Evolutionary conservation across 2,888 invertebrate genomes (phyloP).

Genomic region (Scelioninae gen. 2): DNA sequence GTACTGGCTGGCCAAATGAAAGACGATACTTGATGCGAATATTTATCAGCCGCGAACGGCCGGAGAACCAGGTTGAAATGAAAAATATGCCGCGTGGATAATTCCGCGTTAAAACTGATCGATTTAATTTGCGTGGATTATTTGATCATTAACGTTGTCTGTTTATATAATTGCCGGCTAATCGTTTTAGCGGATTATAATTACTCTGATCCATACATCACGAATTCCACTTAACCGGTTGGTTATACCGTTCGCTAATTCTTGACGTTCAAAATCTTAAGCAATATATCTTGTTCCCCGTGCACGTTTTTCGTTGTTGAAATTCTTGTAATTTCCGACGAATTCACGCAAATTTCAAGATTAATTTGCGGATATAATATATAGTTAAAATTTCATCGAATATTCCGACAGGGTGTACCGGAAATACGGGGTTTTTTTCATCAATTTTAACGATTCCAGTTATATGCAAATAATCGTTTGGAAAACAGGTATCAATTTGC

Average conservation of each 20-base stretch:
- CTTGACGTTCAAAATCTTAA: slow-evolving; percentile 21
- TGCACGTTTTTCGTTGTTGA: slow-evolving; percentile 21
- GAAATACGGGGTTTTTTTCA: no score
- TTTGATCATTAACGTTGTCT: slow-evolving; percentile 34
- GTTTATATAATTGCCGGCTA: slow-evolving; percentile 33
- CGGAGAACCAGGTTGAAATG: slow-evolving; percentile 2
- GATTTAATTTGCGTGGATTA: slow-evolving; percentile 25
- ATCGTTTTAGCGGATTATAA: slow-evolving; percentile 28
- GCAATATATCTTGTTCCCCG: slow-evolving; percentile 6
- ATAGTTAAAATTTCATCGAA: no score
- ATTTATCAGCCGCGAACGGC: slow-evolving; percentile 16
- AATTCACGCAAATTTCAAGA: neutral
- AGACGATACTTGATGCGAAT: neutral
- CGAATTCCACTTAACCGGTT: slow-evolving; percentile 31
- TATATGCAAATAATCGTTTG: no score
- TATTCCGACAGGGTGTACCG: no score
- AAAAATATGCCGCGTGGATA: slow-evolving; percentile 17
- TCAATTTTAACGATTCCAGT: no score
- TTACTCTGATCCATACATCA: slow-evolving; percentile 35
- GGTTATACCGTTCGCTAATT: slow-evolving; percentile 19
- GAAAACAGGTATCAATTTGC: no score
- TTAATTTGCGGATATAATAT: no score
- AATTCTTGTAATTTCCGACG: slow-evolving; percentile 5
- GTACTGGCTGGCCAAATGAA: no score
- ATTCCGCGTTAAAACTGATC: slow-evolving; percentile 11